Evolutionary conservation across 2,888 invertebrate species (phyloP).

Genomic region (Oligia fasciuncula): DNA sequence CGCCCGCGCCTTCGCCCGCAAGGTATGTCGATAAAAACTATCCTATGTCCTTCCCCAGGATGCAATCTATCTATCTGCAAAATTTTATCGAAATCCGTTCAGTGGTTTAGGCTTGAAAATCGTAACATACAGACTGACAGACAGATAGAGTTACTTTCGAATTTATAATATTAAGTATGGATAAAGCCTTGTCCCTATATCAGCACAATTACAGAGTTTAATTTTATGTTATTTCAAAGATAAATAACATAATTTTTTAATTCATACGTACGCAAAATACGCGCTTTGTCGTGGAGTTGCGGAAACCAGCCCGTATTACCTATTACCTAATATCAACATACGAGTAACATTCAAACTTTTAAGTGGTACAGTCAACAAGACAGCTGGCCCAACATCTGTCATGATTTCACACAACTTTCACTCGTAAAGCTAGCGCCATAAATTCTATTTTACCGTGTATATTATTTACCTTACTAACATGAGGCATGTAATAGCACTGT

Average conservation of each 20-base stretch:
- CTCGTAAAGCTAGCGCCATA: rapidly evolving
- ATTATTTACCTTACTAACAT: background rate
- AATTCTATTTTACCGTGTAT: background rate
- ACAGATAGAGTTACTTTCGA: no score
- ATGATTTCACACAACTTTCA: slow-evolving; percentile 21
- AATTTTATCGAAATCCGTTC: no score
- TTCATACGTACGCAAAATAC: no score
- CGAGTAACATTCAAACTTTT: slow-evolving; percentile 4
- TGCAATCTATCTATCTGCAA: no score
- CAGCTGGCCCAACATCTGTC: slow-evolving; percentile 54
- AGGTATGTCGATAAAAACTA: no score
- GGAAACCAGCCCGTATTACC: no score
- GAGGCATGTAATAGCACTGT: slow-evolving; percentile 22
- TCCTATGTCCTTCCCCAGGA: no score
- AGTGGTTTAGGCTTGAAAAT: no score
- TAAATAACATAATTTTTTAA: slow-evolving; percentile 28
- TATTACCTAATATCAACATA: slow-evolving; percentile 11
- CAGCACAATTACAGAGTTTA: background rate
- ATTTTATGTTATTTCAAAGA: slow-evolving; percentile 16
- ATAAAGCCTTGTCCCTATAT: background rate
- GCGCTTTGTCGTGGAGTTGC: no score
- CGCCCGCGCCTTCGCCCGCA: no score
- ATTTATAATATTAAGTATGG: no score
- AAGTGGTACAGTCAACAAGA: slow-evolving; percentile 24
- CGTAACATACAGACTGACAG: no score